phyloP scores from a whole-genome alignment of 1,140 invertebrate species.

The Hypothenemus hampei region DNA sequence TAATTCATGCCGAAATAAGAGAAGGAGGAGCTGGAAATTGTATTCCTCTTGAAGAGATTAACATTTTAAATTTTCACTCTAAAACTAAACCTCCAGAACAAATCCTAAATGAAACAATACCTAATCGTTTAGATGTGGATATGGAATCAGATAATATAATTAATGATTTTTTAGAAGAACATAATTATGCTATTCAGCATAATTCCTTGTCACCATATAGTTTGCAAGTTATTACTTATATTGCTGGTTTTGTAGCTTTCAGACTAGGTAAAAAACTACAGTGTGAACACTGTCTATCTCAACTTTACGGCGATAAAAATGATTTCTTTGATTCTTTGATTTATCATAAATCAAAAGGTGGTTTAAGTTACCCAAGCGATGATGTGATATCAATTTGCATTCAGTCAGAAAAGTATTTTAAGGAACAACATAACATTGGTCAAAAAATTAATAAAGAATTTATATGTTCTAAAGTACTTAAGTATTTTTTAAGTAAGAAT shows the following conservation, averaged over 20 bases:
- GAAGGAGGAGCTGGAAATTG: conserved; percentile 23
- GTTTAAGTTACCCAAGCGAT: conserved; percentile 1
- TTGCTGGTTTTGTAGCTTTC: conserved; percentile 24
- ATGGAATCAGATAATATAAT: background rate
- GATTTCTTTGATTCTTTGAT: conserved; percentile 17
- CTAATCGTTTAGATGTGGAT: background rate
- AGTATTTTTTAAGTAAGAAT: conserved; percentile 8
- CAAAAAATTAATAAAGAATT: background rate
- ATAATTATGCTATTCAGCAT: conserved; percentile 11
- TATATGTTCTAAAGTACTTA: background rate
- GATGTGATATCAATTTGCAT: conserved; percentile 5
- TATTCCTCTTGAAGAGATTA: conserved; percentile 22
- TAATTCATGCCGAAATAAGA: conserved; percentile 22
- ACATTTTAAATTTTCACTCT: conserved; percentile 19
- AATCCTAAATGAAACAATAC: conserved; percentile 21
- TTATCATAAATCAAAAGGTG: conserved; percentile 11
- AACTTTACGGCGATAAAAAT: too few relatives aligned
- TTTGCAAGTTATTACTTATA: conserved; percentile 19
- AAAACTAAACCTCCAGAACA: conserved; percentile 11
- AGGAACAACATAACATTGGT: background rate
- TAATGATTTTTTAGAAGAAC: conserved; percentile 1
- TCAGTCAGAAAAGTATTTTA: background rate
- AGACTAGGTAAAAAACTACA: conserved; percentile 14
- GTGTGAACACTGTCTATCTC: conserved; percentile 27
- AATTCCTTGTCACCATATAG: conserved; percentile 7